phyloP scores from a whole-genome alignment of 2,113 vertebrate species.

The Peucedramus taeniatus region DNA sequence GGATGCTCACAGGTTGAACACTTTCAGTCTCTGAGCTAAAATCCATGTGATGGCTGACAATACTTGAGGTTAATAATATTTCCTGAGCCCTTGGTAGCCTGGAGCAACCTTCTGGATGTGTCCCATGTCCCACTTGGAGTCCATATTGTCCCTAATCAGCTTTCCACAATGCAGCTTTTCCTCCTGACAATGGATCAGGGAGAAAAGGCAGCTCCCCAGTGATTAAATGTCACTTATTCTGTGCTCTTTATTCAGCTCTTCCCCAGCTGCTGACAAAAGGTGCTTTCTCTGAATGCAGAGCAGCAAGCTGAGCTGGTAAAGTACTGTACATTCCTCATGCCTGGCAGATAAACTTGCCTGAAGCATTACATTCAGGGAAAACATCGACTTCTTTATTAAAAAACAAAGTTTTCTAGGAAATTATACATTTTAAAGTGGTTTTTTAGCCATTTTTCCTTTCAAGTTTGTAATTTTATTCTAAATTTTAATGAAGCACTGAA shows the following conservation, averaged over 20 bases:
- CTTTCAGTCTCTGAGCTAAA: background rate
- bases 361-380: background rate
- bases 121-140: background rate
- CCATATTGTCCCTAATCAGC: background rate
- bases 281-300: background rate
- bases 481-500: background rate
- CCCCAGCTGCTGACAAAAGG: slow-evolving; percentile 20
- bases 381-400: background rate
- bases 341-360: background rate
- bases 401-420: background rate
- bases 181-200: background rate
- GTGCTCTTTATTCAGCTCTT: background rate
- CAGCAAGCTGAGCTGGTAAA: background rate
- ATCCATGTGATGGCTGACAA: background rate
- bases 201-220: background rate
- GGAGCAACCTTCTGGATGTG: background rate
- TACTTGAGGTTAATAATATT: background rate
- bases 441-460: background rate
- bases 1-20: background rate
- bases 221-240: background rate
- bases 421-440: accelerated
- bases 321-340: background rate
- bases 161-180: background rate
- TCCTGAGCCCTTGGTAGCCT: background rate
- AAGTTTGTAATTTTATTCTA: background rate